These are phyloP conservation scores for Oceanodroma leucorhoa DNA, from an alignment of 2,797 vertebrate species.

Conservation along the genomic window DNA sequence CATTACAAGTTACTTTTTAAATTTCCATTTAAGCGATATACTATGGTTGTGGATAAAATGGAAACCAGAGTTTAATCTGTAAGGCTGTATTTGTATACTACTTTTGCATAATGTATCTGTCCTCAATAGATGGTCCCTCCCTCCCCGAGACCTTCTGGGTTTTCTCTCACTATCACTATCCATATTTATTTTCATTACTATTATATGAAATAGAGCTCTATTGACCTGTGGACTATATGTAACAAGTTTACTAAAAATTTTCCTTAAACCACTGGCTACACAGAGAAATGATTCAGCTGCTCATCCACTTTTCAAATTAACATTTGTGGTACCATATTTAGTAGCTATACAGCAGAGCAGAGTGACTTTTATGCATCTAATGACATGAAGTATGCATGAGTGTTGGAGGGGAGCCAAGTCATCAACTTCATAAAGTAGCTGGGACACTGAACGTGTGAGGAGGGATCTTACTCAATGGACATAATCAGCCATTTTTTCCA, in stretches of 20 bases:
- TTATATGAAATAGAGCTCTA: neutral
- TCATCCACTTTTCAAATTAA: neutral
- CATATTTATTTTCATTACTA: neutral
- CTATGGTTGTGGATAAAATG: neutral
- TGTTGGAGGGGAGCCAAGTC: neutral
- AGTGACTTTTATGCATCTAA: neutral
- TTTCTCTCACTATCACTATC: neutral
- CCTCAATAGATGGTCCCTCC: neutral
- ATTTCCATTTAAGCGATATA: neutral
- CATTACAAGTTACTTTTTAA: neutral
- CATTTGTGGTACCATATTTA: neutral
- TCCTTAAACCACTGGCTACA: neutral
- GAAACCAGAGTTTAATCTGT: neutral
- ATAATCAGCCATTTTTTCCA: neutral
- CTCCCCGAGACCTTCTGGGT: neutral
- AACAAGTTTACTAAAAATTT: neutral
- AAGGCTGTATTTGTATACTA: neutral
- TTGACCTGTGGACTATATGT: neutral
- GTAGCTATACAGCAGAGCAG: neutral
- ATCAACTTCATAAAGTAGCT: neutral
- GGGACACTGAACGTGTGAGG: neutral
- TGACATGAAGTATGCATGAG: neutral
- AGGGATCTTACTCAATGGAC: neutral
- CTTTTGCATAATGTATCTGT: neutral
- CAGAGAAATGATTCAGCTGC: neutral